These are phyloP conservation scores for Micromussa lordhowensis DNA, from an alignment of 92 coral and sea anemone genomes.

Conservation along the genomic window DNA sequence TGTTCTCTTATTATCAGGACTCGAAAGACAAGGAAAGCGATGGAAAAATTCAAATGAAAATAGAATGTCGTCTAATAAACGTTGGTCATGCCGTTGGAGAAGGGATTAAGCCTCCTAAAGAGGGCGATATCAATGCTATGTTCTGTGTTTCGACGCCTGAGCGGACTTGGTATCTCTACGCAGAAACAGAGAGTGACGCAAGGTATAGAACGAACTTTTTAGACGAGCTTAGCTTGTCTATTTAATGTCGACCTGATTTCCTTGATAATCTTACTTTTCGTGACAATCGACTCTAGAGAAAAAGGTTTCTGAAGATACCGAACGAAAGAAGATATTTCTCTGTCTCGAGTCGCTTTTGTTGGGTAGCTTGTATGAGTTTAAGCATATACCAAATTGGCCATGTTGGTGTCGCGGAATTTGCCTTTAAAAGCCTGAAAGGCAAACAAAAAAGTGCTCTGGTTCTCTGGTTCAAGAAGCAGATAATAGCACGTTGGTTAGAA, in stretches of 20 bases:
- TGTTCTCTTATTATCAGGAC: constrained; percentile 89
- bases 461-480: no score
- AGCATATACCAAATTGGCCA: no score
- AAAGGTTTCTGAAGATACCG: not conserved
- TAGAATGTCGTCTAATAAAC: constrained; percentile 82
- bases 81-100: constrained; percentile 84
- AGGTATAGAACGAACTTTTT: constrained; percentile 50
- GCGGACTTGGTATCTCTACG: constrained; percentile 86
- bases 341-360: not conserved
- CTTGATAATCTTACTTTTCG: not conserved
- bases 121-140: constrained; percentile 70
- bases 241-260: not conserved
- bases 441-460: no score
- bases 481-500: no score
- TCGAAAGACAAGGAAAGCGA: constrained; percentile 85
- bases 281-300: not conserved
- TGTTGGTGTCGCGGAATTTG: no score
- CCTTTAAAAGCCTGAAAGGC: no score
- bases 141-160: constrained; percentile 88
- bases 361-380: no score
- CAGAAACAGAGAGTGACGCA: constrained; percentile 89
- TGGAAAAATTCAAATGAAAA: constrained; percentile 88
- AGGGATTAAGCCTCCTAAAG: constrained; percentile 84
- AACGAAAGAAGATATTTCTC: not conserved
- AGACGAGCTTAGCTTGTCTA: not conserved